Percentiles rank a stretch among this genome's conserved stretches.
Evolutionary conservation across 2,113 vertebrate species (phyloP).

Genomic region (Condylura cristata): DNA sequence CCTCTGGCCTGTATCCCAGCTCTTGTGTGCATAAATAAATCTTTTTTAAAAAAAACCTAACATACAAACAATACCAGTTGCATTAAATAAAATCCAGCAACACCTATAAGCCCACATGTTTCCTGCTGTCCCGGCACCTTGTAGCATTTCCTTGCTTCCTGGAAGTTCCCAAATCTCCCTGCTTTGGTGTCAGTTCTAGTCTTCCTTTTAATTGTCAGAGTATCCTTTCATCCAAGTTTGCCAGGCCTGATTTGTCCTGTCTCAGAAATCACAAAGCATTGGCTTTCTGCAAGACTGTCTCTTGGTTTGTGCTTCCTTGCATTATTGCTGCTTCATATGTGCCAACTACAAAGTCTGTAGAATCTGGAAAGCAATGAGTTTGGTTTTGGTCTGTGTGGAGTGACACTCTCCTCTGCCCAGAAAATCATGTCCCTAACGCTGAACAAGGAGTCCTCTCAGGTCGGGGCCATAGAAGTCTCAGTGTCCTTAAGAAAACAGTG

Average conservation of each 20-base stretch:
- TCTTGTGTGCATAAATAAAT: no score
- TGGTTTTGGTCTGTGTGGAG: background rate
- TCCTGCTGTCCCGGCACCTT: background rate
- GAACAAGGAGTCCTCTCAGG: background rate
- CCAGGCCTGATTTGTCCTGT: background rate
- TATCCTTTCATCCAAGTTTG: background rate
- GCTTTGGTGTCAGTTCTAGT: background rate
- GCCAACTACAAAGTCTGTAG: background rate
- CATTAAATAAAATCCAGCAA: conserved; percentile 1
- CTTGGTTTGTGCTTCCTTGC: background rate
- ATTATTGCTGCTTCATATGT: background rate
- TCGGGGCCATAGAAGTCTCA: background rate
- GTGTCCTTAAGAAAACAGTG: conserved; percentile 16
- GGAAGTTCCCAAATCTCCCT: background rate
- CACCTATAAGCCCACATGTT: background rate
- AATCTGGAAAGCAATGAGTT: background rate
- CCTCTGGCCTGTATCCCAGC: no score
- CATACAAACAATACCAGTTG: background rate
- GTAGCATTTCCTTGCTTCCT: background rate
- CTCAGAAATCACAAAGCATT: background rate
- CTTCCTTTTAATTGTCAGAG: background rate
- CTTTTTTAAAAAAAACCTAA: no score
- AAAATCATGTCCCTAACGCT: conserved; percentile 6
- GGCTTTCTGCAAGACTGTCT: background rate
- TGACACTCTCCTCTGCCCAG: conserved; percentile 18